These are phyloP conservation scores for Caiman crocodilus DNA, from an alignment of 2,797 vertebrate genomes.

Conservation along the genomic window DNA sequence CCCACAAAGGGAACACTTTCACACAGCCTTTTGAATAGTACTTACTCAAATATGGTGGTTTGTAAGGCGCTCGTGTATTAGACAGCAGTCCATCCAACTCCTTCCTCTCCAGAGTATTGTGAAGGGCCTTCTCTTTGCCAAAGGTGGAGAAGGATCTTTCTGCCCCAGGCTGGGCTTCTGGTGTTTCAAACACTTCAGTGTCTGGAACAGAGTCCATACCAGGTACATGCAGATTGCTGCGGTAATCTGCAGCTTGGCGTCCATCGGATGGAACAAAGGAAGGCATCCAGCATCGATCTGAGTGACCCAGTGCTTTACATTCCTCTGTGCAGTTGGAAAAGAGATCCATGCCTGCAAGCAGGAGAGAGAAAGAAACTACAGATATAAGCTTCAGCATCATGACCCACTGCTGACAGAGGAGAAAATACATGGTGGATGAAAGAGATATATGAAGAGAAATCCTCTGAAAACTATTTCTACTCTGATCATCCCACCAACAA, in stretches of 20 bases:
- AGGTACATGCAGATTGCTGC: constrained; percentile 98
- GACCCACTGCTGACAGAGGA: constrained; percentile 17
- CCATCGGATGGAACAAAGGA: constrained; percentile 95
- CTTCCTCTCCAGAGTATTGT: constrained; percentile 95
- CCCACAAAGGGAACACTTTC: constrained; percentile 48
- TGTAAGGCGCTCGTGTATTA: constrained; percentile 93
- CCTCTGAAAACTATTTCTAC: not conserved
- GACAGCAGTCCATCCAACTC: constrained; percentile 95
- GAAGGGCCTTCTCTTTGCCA: constrained; percentile 99
- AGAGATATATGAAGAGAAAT: not conserved
- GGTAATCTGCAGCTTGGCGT: constrained; percentile 97
- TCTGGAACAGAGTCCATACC: constrained; percentile 99
- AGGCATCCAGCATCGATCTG: constrained; percentile 99
- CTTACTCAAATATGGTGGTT: constrained; percentile 96
- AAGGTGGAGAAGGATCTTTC: constrained; percentile 99
- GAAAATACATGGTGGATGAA: not conserved
- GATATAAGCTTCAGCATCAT: constrained; percentile 43
- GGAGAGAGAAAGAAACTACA: constrained; percentile 66
- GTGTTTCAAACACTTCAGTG: constrained; percentile 95
- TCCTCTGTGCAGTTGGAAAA: constrained; percentile 99
- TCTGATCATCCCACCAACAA: not conserved
- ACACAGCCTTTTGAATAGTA: constrained; percentile 73
- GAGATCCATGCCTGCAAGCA: constrained; percentile 91
- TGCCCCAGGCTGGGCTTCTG: constrained; percentile 86
- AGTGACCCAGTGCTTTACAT: constrained; percentile 99